Base-by-base conservation (phyloP, 2,113 vertebrate species). In the Dasypus novemcinctus region DNA sequence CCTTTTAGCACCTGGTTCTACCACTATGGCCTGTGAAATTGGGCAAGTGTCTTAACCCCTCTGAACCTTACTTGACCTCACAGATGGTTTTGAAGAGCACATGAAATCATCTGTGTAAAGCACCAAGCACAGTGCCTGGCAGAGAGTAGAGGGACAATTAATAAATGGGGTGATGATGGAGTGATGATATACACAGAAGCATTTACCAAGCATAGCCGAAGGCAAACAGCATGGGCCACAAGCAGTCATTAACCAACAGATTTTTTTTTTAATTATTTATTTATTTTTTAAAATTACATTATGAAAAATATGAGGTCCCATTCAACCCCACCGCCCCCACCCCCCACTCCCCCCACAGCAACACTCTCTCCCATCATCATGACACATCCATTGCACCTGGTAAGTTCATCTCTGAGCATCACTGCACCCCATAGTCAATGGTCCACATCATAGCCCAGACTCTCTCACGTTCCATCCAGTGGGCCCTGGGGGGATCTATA, bases 1-100 rank as follows among this genome's bases (percentile, higher is more conserved):
- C 79, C 12, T 33, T 64, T 59, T 78, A 82, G 12, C 74, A 93
- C n/a, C 68, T 82, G 68, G 83, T 76, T 87, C 23, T 3, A 54
- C n/a, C 4, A 43, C 46, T 69, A 72, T 2, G 33, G 31, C 15
- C 63, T 80, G 75, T 87, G 75, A 91, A 21, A 17, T 89, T 86
- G 8, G 38, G 74, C 87, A 95, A 87, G 29, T 68, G 31, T 96
- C 80, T 79, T 83, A 69, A 81, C 83, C 90, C 93, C 59, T 68
- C 23, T 92, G 92, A 94, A 80, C 87, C 38, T 91, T 90, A 59
- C n/a, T 54, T 95, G 75, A 92, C 95, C 94, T 91, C 46, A 61
- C 75, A 93, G 90, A 84, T 94, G 75, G 59, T 78, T 96, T 78
- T 49, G 27, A 64, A 82, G 87, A 80, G 91, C 63, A 54, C 33